These are phyloP conservation scores for Crax fasciolata DNA, from an alignment of 2,797 vertebrate genomes.

Conservation along the genomic window DNA sequence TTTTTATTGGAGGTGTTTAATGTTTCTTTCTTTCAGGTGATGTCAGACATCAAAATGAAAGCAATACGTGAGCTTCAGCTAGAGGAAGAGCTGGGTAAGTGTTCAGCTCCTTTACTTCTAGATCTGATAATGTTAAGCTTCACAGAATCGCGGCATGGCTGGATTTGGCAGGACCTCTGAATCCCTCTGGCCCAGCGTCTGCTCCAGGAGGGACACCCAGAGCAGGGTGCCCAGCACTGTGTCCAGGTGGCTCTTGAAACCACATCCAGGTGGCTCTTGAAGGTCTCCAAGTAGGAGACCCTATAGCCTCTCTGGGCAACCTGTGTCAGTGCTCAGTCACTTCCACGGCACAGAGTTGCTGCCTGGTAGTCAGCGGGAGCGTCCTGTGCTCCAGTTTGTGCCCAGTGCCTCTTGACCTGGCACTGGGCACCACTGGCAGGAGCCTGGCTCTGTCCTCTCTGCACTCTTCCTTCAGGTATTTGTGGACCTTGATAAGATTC, in stretches of 20 bases:
- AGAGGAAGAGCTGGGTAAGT: slow-evolving; percentile 79
- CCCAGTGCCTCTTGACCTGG: too few species aligned
- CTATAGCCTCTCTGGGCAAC: neutral
- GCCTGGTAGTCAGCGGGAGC: neutral
- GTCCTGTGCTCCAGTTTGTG: neutral
- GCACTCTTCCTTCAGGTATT: too few species aligned
- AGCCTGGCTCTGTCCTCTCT: too few species aligned
- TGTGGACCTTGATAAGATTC: neutral
- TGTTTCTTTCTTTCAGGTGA: slow-evolving; percentile 82
- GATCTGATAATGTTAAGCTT: neutral
- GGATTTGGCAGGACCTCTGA: neutral
- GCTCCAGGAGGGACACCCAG: neutral
- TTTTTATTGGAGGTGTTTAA: neutral
- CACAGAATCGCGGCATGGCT: neutral
- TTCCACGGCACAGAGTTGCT: neutral
- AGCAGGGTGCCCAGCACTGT: neutral
- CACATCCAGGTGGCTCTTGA: neutral
- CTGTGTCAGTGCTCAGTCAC: neutral
- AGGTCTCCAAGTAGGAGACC: neutral
- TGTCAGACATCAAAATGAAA: slow-evolving; percentile 91
- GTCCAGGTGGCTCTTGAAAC: neutral
- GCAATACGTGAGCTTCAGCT: slow-evolving; percentile 89
- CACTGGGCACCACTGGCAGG: too few species aligned
- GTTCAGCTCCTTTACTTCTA: neutral
- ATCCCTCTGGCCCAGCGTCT: too few species aligned